Evolutionary conservation across 2,888 invertebrate species (phyloP).

Genomic region (Siphlonurus alternatus): DNA sequence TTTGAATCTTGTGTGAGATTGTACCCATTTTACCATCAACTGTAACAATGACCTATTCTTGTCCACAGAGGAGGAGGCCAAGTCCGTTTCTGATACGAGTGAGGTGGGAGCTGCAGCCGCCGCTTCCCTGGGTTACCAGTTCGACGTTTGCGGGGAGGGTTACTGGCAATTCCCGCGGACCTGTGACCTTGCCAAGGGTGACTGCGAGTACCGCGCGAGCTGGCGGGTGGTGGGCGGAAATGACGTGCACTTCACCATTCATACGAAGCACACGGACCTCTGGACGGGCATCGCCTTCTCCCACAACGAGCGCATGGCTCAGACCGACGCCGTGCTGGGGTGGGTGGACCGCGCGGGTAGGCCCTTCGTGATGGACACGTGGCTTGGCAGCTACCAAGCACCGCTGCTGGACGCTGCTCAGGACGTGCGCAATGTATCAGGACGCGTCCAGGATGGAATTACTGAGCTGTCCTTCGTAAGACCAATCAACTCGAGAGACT

Average conservation of each 20-base stretch:
- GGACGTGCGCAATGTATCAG: slow-evolving; percentile 51
- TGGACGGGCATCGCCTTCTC: slow-evolving; percentile 91
- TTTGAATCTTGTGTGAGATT: too few relatives aligned
- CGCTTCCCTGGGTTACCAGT: slow-evolving; percentile 6
- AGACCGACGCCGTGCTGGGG: slow-evolving; percentile 75
- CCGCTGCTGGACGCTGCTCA: slow-evolving; percentile 57
- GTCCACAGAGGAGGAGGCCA: slow-evolving; percentile 6
- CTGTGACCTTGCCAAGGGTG: slow-evolving; percentile 43
- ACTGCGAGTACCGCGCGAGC: slow-evolving; percentile 62
- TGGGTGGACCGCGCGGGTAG: slow-evolving; percentile 70
- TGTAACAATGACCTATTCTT: too few relatives aligned
- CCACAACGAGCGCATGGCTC: slow-evolving; percentile 67
- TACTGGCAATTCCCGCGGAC: slow-evolving; percentile 58
- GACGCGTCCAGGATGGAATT: slow-evolving; percentile 53
- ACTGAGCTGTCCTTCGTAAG: slow-evolving; percentile 64
- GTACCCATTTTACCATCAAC: too few relatives aligned
- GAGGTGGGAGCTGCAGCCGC: slow-evolving; percentile 22
- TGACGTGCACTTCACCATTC: slow-evolving; percentile 61
- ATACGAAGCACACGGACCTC: slow-evolving; percentile 53
- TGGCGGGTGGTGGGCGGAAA: slow-evolving; percentile 58
- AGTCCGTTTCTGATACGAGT: slow-evolving; percentile 22
- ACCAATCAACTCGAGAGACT: slow-evolving; percentile 56
- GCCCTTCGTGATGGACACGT: slow-evolving; percentile 76
- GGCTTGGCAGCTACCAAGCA: slow-evolving; percentile 56
- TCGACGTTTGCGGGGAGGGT: slow-evolving; percentile 25